Percentiles rank a stretch among this genome's conserved stretches.
Evolutionary conservation across 1,140 invertebrate species (phyloP).

Genomic region (Brachionus asplanchnoidis): DNA sequence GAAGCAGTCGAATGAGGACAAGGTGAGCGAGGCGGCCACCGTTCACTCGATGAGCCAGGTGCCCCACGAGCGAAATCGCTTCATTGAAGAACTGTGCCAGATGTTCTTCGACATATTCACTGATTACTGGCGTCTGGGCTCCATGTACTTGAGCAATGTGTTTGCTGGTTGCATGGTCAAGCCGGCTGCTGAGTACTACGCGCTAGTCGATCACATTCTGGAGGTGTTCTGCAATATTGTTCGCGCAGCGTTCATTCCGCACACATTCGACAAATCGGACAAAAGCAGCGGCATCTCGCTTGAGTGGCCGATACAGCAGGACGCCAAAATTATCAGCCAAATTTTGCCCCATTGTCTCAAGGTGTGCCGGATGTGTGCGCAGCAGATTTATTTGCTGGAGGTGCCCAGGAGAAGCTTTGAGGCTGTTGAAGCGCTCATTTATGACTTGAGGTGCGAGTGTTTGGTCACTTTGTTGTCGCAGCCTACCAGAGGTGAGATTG

Average conservation of each 20-base stretch:
- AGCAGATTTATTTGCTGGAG: background rate
- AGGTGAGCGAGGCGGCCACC: background rate
- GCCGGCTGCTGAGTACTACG: background rate
- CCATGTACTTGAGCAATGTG: background rate
- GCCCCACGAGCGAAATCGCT: slow-evolving; percentile 16
- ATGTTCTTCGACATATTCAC: slow-evolving; percentile 36
- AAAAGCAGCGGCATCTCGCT: background rate
- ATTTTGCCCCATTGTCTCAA: slow-evolving; percentile 30
- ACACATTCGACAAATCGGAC: slow-evolving; percentile 2
- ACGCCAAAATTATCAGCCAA: slow-evolving; percentile 26
- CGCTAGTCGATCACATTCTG: background rate
- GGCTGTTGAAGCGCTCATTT: background rate
- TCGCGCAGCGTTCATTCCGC: slow-evolving; percentile 27
- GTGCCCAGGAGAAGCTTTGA: background rate
- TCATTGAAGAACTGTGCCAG: slow-evolving; percentile 36
- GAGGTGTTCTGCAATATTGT: slow-evolving; percentile 17
- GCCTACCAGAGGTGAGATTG: slow-evolving; percentile 31
- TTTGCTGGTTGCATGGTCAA: background rate
- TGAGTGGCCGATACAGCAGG: slow-evolving; percentile 16
- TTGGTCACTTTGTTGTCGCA: slow-evolving; percentile 18
- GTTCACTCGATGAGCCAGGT: background rate
- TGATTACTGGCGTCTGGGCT: slow-evolving; percentile 2
- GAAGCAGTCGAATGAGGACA: slow-evolving; percentile 12
- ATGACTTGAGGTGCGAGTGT: slow-evolving; percentile 34
- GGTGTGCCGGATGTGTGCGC: slow-evolving; percentile 13